These are phyloP conservation scores for Barbus barbus DNA, from an alignment of 2,113 vertebrate genomes.

Conservation along the genomic window DNA sequence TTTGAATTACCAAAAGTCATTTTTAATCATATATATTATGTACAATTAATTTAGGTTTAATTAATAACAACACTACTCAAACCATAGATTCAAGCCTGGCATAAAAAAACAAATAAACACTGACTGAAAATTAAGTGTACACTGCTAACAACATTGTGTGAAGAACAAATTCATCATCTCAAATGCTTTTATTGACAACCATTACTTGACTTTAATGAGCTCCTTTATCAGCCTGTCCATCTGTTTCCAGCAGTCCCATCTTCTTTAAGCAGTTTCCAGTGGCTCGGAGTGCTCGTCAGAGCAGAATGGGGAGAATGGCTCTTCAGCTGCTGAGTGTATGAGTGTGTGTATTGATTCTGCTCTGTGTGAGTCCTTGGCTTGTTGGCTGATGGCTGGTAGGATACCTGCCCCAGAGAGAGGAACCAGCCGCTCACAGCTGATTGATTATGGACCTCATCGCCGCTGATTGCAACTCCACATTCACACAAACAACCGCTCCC, in stretches of 20 bases:
- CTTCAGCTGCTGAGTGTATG: conserved; percentile 30
- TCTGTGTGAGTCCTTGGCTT: conserved; percentile 39
- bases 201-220: conserved; percentile 2
- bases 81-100: neutral
- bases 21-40: too few relatives aligned
- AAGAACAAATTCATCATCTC: neutral
- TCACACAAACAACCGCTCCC: conserved; percentile 26
- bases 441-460: conserved; percentile 48
- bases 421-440: conserved; percentile 43
- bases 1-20: neutral
- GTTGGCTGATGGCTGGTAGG: conserved; percentile 50
- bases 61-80: neutral
- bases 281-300: conserved; percentile 1
- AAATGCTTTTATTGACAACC: conserved; percentile 14
- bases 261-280: conserved; percentile 22
- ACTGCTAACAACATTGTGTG: neutral
- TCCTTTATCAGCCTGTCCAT: conserved; percentile 18
- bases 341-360: conserved; percentile 52
- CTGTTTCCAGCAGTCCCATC: conserved; percentile 13
- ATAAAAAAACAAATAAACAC: neutral
- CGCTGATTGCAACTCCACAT: conserved; percentile 41
- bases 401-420: conserved; percentile 39
- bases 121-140: neutral
- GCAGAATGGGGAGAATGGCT: conserved; percentile 26
- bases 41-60: neutral